Evolutionary conservation across 2,888 invertebrate species (phyloP), one percentile per base, ranked within the genome.

Genomic region (Pristionchus mayeri): DNA sequence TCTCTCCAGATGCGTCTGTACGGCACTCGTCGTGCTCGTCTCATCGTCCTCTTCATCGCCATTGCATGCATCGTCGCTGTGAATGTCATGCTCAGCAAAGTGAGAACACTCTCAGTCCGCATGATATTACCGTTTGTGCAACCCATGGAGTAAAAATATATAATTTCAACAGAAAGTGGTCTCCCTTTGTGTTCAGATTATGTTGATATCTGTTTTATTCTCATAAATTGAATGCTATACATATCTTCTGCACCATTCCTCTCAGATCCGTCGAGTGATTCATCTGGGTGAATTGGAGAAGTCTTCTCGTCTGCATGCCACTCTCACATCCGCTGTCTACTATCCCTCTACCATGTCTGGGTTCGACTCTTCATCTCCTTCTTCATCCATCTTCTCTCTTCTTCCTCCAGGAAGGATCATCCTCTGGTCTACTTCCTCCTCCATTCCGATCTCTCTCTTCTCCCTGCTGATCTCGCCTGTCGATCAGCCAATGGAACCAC

Each of bases 401-500:
- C 13, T 44, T 44, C 57, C 18, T 82, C 16, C 81, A 82, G 81
- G n/a, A 63, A 82, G 30, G 30, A 63, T 4, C 48, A 60, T 44
- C 63, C 81, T 4, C 11, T 63, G 16, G 30, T 63, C 24, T 63
- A 82, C 34, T 60, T 82, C 13, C 81, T 82, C 13, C 63, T 82
- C 63, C 60, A 82, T 30, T 82, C 81, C 24, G 81, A 82, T 48
- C 30, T 82, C 9, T 13, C 63, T 18, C n/a, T 48, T 63, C 63
- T 82, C 21, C 60, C 81, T 30, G 30, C 48, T 40, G 81, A 82
- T 34, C 27, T 82, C 48, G 48, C 44, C n/a, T 82, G 81, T 24
- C 27, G n/a, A 48, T 82, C 81, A 30, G 81, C 81, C 27, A 82
- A 82, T 48, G 81, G 81, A 60, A 82, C 81, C 16, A 54, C 80